These are phyloP conservation scores for Dioctria linearis DNA, from an alignment of 2,888 invertebrate species.

Conservation along the genomic window DNA sequence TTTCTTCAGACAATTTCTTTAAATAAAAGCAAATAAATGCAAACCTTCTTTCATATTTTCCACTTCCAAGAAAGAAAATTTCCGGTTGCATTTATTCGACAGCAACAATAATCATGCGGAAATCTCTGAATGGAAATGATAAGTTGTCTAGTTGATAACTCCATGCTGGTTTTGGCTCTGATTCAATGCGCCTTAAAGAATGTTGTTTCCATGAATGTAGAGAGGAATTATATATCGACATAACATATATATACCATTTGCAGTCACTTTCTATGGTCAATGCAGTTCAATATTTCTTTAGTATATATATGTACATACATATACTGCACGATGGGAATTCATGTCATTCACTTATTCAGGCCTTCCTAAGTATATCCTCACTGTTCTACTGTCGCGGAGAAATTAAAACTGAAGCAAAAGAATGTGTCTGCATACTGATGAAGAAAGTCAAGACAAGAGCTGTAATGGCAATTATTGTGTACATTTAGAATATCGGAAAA, in stretches of 20 bases:
- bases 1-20: neutral
- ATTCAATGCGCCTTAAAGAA: neutral
- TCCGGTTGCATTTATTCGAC: neutral
- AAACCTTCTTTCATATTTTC: neutral
- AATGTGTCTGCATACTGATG: neutral
- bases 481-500: slow-evolving; percentile 40
- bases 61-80: neutral
- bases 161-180: neutral
- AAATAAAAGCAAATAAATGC: neutral
- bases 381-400: neutral
- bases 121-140: neutral
- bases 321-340: neutral
- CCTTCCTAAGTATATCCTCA: neutral
- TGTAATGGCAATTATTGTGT: slow-evolving; percentile 19
- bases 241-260: too few species aligned
- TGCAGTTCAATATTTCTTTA: neutral
- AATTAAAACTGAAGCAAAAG: neutral
- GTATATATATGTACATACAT: too few species aligned
- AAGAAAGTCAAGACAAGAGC: neutral
- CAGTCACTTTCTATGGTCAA: neutral
- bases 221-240: neutral
- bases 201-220: neutral
- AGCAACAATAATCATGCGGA: neutral
- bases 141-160: neutral
- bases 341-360: neutral